Evolutionary conservation across 1,140 invertebrate species (phyloP), one percentile per base, ranked within the genome.

Genomic region (Cotesia vestalis): DNA sequence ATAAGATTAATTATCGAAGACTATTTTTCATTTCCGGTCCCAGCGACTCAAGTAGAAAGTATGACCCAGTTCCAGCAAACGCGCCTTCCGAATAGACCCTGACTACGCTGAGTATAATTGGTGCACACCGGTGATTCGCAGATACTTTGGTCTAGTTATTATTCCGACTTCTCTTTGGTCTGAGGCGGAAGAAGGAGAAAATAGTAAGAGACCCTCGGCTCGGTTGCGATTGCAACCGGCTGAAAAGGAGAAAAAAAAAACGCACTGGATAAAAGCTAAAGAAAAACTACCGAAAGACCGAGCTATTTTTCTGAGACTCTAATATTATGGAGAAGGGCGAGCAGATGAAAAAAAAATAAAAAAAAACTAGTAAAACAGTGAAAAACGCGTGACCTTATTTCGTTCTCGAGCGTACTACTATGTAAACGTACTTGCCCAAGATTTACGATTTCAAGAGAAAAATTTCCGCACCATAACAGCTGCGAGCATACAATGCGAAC

Each of bases 401-500:
- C 27, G 20, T 11, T 9, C 27, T 27, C 57, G 9, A 59, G 57
- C 57, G 57, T 11, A 46, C 40, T 27, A 59, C 57, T 59, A 59
- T 59, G 57, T 27, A 59, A 59, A 59, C 57, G 57, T 59, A 59
- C 57, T 59, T 59, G 20, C 14, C 11, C 9, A 20, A 59, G 57
- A 59, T 59, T 59, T 59, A 59, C 57, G 57, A 59, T 59, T 59
- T 4, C 4, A 59, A 9, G 27, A 59, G 57, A 59, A 59, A 59
- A 59, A 59, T 59, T 59, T 59, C 14, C 57, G 27, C 57, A 59
- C 57, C 40, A 55, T 8, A 8, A 57, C 66, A 14, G 63, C 63
- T 72, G 71, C 63, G 35, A 40, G 60, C 46, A 62, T 61, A 52
- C 55, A 55, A 72, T 8, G 62, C 36, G 11, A 14, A 35, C 27